Evolutionary conservation across 1,140 invertebrate species (phyloP).

Genomic region (Dufourea novaeangliae): DNA sequence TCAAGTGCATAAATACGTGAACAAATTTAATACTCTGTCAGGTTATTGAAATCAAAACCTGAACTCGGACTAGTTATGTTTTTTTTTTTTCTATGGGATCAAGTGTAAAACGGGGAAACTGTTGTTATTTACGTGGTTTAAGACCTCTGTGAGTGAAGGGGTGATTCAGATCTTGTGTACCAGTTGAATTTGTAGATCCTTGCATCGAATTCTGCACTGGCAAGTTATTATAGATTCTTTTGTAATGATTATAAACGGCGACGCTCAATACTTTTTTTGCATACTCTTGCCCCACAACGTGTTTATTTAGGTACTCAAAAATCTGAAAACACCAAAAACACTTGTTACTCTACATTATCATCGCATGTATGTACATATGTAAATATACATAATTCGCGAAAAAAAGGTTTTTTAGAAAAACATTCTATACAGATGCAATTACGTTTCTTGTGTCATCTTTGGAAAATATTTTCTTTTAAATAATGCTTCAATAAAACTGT

Average conservation of each 20-base stretch:
- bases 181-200: constrained; percentile 80
- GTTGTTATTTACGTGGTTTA: constrained; percentile 79
- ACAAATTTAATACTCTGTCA: background rate
- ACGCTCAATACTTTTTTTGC: constrained; percentile 99
- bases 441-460: background rate
- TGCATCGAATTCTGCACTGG: constrained; percentile 82
- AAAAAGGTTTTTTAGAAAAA: no score
- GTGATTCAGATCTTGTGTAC: constrained; percentile 86
- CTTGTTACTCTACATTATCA: background rate
- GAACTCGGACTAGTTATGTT: background rate
- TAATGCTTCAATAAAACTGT: constrained; percentile 12
- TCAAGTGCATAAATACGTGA: background rate
- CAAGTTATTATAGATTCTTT: constrained; percentile 97
- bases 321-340: constrained; percentile 84
- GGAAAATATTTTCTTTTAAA: constrained; percentile 2
- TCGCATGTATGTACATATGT: background rate
- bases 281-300: constrained; percentile 98
- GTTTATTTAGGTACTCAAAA: constrained; percentile 96
- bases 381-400: no score
- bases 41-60: background rate
- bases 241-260: constrained; percentile 99
- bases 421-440: no score
- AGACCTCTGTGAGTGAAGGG: constrained; percentile 89
- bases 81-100: constrained; percentile 14
- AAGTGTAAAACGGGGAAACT: constrained; percentile 46